Evolutionary conservation across 2,888 invertebrate genomes (phyloP).

Genomic region (Scaptomyza polygonia): DNA sequence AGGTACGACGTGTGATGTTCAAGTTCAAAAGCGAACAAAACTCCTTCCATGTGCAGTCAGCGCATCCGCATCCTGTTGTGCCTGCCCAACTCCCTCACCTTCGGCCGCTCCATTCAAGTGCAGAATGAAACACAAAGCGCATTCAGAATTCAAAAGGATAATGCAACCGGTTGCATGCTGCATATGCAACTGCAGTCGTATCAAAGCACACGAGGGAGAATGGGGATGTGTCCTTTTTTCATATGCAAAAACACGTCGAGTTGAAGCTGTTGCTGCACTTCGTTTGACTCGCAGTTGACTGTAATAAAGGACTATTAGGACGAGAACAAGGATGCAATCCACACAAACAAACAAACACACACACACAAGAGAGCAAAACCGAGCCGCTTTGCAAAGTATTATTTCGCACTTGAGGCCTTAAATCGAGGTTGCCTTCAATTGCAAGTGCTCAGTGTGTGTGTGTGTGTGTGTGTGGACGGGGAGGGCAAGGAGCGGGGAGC

Average conservation of each 20-base stretch:
- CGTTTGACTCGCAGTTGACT: constrained; percentile 79
- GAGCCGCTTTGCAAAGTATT: constrained; percentile 36
- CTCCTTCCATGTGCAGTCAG: constrained; percentile 36
- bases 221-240: constrained; percentile 22
- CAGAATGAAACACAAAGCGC: constrained; percentile 63
- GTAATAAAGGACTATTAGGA: constrained; percentile 79
- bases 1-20: constrained; percentile 59
- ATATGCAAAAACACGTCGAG: constrained; percentile 66
- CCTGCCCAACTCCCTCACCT: constrained; percentile 7
- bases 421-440: constrained; percentile 65
- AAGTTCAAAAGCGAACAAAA: constrained; percentile 16
- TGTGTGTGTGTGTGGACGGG: too few relatives aligned
- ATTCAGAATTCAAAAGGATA: constrained; percentile 70
- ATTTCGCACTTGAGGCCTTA: constrained; percentile 70
- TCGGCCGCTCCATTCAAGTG: constrained; percentile 54
- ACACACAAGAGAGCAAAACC: constrained; percentile 6
- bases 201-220: not conserved
- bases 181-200: constrained; percentile 67
- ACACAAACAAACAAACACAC: constrained; percentile 6
- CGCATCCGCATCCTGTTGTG: constrained; percentile 60
- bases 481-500: constrained; percentile 7
- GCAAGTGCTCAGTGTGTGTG: constrained; percentile 33
- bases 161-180: constrained; percentile 69
- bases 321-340: constrained; percentile 55
- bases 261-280: constrained; percentile 61